Evolutionary conservation across 1,140 invertebrate species (phyloP), one percentile per base, ranked within the genome.

Genomic region (Aricia agestis): DNA sequence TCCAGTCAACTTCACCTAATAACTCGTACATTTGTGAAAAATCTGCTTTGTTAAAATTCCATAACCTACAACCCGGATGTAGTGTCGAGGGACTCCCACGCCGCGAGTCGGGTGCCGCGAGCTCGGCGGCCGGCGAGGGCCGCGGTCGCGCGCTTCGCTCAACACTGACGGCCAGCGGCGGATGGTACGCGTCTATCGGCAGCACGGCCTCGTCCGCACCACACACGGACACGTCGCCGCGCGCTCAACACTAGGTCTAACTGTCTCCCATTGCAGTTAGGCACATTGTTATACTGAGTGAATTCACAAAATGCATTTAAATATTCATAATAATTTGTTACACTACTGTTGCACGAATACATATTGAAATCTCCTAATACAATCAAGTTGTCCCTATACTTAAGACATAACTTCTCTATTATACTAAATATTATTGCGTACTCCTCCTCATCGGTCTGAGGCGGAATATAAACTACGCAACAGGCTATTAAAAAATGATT

Each of bases 281-380:
- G 69, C n/a, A 79, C 69, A 1, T 15, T 66, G 58, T 81, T 81
- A 66, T 17, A 36, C 61, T 81, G 77, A 72, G 63, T 67, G 41
- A 77, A 70, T 69, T 71, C 75, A 73, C 79, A 78, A 72, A 70
- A 79, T 1, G 75, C 3, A 18, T 69, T 13, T 72, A 77, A 75
- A 71, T 67, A 80, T 66, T 79, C 74, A 75, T 66, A 78, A 73
- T 74, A 77, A 74, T 77, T 77, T 66, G 1, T 31, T n/a, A 79
- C 52, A 72, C 77, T 73, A 15, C 17, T n/a, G 66, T 67, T 63
- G 63, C 74, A 68, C 3, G 77, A 45, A 7, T 45, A 79, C 45
- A 77, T 36, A 73, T 79, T 77, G 71, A 79, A 79, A 70, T 77
- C 78, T 19, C 78, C 78, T 71, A 79, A 41, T 19, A 79, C 36